Percentiles rank a stretch among this genome's conserved stretches.
These are phyloP conservation scores for Zygothrica quintamaculata DNA, from an alignment of 2,888 invertebrate species.

Conservation along the genomic window DNA sequence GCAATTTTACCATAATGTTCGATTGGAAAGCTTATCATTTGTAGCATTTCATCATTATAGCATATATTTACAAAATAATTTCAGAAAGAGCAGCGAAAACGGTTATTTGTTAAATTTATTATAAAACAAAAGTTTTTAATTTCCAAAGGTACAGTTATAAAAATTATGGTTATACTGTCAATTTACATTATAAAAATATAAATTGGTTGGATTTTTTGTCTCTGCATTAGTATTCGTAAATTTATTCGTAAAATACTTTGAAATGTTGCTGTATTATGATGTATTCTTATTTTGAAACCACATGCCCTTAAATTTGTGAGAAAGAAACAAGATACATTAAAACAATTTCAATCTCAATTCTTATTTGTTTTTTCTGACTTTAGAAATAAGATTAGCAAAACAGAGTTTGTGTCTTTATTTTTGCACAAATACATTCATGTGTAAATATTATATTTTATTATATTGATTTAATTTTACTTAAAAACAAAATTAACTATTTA, in stretches of 20 bases:
- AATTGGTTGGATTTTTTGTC: background rate
- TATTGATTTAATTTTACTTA: background rate
- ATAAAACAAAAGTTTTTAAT: conserved; percentile 16
- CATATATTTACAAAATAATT: background rate
- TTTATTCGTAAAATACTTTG: conserved; percentile 26
- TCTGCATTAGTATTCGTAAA: conserved; percentile 6
- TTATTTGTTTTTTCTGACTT: too few species aligned
- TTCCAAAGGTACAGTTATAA: conserved; percentile 1
- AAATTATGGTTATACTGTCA: background rate
- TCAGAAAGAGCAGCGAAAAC: background rate
- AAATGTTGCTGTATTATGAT: conserved; percentile 31
- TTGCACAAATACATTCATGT: background rate
- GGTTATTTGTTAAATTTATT: conserved; percentile 8
- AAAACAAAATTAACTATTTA: conserved; percentile 15
- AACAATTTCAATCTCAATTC: background rate
- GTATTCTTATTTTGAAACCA: conserved; percentile 59
- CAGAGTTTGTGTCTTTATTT: background rate
- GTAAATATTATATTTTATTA: conserved; percentile 6
- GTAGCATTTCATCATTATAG: background rate
- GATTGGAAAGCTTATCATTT: conserved; percentile 1
- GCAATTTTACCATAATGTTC: background rate
- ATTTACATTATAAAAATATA: background rate
- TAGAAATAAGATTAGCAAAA: too few species aligned
- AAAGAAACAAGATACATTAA: conserved; percentile 20
- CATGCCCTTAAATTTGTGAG: conserved; percentile 48